Percentiles rank a stretch among this genome's conserved stretches.
phyloP scores from a whole-genome alignment of 2,113 vertebrate species.

The Forbesichthys agassizii region DNA sequence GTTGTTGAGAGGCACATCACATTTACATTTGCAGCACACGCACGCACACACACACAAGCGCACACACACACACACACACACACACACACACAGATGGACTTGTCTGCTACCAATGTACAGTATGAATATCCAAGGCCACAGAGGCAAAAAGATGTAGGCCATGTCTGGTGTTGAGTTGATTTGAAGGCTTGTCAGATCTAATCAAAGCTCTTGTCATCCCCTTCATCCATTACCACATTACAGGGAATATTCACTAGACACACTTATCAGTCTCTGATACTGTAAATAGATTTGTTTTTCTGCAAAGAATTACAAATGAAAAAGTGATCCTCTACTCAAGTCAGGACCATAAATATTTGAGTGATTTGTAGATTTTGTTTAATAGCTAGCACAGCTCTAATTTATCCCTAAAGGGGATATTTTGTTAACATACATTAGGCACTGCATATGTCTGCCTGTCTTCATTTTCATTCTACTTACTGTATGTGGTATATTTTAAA shows the following conservation, averaged over 20 bases:
- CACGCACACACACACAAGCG: too few relatives aligned
- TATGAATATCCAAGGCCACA: constrained; percentile 28
- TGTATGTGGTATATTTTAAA: too few relatives aligned
- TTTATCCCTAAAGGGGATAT: not conserved
- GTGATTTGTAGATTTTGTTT: not conserved
- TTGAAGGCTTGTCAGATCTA: constrained; percentile 70
- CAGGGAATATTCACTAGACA: constrained; percentile 32
- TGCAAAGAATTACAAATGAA: constrained; percentile 1
- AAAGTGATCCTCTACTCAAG: too few relatives aligned
- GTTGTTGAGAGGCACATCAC: too few relatives aligned
- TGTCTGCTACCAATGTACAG: constrained; percentile 33
- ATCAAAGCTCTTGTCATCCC: constrained; percentile 56
- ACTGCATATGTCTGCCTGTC: not conserved
- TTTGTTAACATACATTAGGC: not conserved
- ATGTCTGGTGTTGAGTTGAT: constrained; percentile 60
- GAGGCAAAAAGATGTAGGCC: constrained; percentile 46
- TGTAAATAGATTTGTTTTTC: constrained; percentile 40
- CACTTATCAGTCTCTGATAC: constrained; percentile 47
- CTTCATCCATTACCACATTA: constrained; percentile 61
- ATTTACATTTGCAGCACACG: too few relatives aligned
- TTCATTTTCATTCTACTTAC: not conserved
- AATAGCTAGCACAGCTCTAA: not conserved
- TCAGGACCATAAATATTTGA: not conserved
- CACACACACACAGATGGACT: not conserved
- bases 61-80: too few relatives aligned